A percentile compares a stretch with the other conserved stretches of the same genome.
Conservation (phyloP, 2,797 vertebrate species). For the Intellagama lesueurii region DNA sequence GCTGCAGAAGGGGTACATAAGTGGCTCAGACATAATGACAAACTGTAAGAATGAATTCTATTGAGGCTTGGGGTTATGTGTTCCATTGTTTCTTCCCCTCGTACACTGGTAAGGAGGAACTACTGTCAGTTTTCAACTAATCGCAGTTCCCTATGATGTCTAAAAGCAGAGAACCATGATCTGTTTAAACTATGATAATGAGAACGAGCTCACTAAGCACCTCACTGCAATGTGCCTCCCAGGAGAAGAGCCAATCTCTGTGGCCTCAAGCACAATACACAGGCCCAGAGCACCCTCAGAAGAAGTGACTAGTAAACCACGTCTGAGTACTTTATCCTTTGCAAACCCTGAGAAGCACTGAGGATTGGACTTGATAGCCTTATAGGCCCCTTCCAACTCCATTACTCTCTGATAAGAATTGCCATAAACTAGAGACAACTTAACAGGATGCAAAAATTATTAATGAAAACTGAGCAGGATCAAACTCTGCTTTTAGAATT, state of each 20-base stretch:
- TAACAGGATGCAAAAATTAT: background rate
- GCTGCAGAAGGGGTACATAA: slow-evolving; percentile 19
- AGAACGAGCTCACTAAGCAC: too few relatives aligned
- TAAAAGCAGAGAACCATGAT: background rate
- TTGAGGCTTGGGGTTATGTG: background rate
- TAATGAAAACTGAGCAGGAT: background rate
- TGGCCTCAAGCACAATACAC: too few relatives aligned
- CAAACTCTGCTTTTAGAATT: background rate
- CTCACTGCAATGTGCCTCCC: too few relatives aligned
- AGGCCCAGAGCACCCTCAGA: too few relatives aligned
- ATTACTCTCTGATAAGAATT: background rate
- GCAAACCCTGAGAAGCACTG: too few relatives aligned
- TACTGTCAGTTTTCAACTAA: background rate
- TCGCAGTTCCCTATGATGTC: background rate
- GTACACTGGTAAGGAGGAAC: background rate
- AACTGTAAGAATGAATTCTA: background rate
- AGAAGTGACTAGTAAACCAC: too few relatives aligned
- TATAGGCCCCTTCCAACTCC: too few relatives aligned
- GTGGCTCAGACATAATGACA: background rate
- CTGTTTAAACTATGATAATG: background rate
- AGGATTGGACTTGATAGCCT: too few relatives aligned
- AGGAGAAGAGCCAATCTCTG: too few relatives aligned
- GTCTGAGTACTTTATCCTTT: too few relatives aligned
- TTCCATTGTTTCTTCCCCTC: background rate
- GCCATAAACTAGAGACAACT: too few relatives aligned